These are phyloP conservation scores for Hypotaenidia okinawae DNA, from an alignment of 2,797 vertebrate species.

Conservation along the genomic window DNA sequence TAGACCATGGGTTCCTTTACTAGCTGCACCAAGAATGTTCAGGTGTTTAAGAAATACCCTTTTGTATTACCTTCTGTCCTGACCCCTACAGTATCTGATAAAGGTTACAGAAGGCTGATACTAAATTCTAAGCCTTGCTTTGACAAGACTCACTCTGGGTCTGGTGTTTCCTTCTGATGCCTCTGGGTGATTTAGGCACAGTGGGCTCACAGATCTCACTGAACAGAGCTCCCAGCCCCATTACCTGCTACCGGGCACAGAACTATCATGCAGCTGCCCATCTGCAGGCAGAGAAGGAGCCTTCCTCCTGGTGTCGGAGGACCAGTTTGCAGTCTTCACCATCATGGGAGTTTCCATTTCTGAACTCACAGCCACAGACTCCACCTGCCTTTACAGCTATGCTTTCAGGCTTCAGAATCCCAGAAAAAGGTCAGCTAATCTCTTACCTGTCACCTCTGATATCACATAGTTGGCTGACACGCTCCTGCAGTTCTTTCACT, in stretches of 20 bases:
- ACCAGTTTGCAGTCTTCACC: background rate
- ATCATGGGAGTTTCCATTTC: background rate
- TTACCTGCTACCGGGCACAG: background rate
- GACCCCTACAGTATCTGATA: background rate
- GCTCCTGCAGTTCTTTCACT: background rate
- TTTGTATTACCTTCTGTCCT: background rate
- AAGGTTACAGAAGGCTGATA: background rate
- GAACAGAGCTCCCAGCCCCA: background rate
- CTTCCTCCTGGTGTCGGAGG: background rate
- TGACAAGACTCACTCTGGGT: background rate
- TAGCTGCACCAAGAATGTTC: background rate
- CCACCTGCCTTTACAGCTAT: background rate
- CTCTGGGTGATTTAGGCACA: background rate
- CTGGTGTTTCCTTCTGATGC: background rate
- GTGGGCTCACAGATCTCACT: background rate
- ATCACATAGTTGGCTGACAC: background rate
- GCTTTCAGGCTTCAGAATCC: background rate
- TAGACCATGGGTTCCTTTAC: background rate
- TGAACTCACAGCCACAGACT: background rate
- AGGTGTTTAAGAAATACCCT: background rate
- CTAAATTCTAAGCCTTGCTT: background rate
- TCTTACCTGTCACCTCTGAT: background rate
- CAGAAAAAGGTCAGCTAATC: background rate
- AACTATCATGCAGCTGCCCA: background rate
- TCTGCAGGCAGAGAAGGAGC: background rate